Evolutionary conservation across 37 sponge, comb jelly and placozoan genomes (phyloP).

Genomic region (Halichondria panicea): DNA sequence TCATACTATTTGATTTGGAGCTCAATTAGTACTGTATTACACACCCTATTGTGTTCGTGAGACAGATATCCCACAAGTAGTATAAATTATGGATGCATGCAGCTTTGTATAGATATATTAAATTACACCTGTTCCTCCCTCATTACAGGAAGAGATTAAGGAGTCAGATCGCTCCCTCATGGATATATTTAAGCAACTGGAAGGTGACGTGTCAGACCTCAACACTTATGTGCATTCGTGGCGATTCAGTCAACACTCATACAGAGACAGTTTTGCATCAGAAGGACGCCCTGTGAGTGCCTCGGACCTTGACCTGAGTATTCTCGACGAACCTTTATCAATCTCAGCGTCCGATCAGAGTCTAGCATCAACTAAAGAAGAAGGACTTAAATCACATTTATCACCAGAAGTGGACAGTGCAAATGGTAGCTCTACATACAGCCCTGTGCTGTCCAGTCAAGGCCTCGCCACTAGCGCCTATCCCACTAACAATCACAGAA

Average conservation of each 20-base stretch:
- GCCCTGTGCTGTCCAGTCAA: not conserved
- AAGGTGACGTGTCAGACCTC: constrained; percentile 48
- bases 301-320: constrained; percentile 5
- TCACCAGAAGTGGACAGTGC: constrained; percentile 3
- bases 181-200: constrained; percentile 47
- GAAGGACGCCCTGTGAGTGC: not conserved
- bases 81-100: not conserved
- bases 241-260: not conserved
- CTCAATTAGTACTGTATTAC: not conserved
- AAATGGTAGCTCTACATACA: constrained; percentile 9
- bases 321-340: too few species aligned
- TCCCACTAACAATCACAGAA: not conserved
- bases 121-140: not conserved
- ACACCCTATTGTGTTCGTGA: not conserved
- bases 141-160: constrained; percentile 43
- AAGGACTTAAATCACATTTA: not conserved
- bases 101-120: not conserved
- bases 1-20: too few species aligned
- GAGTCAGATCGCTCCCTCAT: constrained; percentile 41
- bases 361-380: too few species aligned
- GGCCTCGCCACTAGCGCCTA: not conserved
- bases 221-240: not conserved
- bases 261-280: not conserved
- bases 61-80: too few species aligned
- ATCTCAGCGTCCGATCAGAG: too few species aligned